Evolutionary conservation across 2,113 vertebrate genomes (phyloP).

Genomic region (Indri indri): DNA sequence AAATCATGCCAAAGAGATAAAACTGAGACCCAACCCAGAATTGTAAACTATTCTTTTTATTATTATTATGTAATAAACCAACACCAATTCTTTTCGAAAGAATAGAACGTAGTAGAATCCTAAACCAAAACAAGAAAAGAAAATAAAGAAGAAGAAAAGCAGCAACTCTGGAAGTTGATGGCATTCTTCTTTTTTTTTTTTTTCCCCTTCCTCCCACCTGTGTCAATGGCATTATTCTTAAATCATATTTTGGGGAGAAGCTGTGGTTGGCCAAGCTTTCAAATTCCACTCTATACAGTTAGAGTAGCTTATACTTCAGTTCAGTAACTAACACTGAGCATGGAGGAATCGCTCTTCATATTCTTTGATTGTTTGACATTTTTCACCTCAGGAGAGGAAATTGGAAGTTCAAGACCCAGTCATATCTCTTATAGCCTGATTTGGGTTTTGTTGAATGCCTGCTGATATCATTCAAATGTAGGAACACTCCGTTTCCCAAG

Average conservation of each 20-base stretch:
- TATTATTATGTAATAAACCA: not conserved
- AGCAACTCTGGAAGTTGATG: not conserved
- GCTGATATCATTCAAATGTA: not conserved
- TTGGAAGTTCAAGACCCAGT: not conserved
- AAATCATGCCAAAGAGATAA: not conserved
- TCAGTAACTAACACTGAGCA: not conserved
- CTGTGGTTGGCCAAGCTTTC: not conserved
- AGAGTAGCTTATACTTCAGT: not conserved
- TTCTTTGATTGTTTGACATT: not conserved
- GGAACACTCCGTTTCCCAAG: not conserved
- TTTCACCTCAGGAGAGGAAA: not conserved
- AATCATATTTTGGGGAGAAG: not conserved
- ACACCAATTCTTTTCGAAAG: constrained; percentile 35
- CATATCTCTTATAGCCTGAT: not conserved
- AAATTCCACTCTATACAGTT: not conserved
- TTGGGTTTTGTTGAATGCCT: not conserved
- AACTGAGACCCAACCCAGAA: not conserved
- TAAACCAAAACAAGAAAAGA: not conserved
- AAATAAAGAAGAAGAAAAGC: not conserved
- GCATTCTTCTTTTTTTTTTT: not conserved
- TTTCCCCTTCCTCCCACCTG: no score
- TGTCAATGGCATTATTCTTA: not conserved
- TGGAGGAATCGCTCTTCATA: not conserved
- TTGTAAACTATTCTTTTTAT: not conserved
- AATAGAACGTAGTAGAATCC: not conserved